Evolutionary conservation across 2,113 vertebrate genomes (phyloP).

Genomic region (Cettia cetti): DNA sequence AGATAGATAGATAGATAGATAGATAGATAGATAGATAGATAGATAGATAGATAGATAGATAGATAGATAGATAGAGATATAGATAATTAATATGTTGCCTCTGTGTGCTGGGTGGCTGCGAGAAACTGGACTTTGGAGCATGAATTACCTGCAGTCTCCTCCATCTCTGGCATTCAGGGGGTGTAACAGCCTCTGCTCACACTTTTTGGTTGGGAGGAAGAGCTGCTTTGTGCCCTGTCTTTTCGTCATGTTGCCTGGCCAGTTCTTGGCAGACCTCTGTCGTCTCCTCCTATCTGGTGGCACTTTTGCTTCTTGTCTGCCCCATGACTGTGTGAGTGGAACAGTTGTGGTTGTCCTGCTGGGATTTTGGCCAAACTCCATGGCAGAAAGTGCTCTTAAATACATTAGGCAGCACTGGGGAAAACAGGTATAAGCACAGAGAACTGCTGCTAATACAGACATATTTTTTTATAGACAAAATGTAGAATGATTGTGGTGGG

Average conservation of each 20-base stretch:
- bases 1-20: no score
- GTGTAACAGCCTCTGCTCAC: not conserved
- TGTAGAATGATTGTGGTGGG: not conserved
- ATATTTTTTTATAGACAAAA: not conserved
- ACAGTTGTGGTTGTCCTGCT: not conserved
- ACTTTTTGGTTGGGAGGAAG: not conserved
- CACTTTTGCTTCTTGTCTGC: not conserved
- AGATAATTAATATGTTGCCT: conserved; percentile 38
- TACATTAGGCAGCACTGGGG: not conserved
- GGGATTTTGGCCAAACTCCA: not conserved
- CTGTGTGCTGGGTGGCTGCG: not conserved
- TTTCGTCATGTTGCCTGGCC: not conserved
- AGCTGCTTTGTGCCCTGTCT: not conserved
- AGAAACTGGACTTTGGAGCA: not conserved
- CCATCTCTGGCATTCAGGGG: not conserved
- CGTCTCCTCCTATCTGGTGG: not conserved
- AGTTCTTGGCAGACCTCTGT: not conserved
- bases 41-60: no score
- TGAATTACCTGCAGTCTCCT: not conserved
- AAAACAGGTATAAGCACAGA: not conserved
- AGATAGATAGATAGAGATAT: no score
- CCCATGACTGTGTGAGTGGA: not conserved
- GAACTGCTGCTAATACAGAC: not conserved
- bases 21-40: no score
- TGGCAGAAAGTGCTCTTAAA: not conserved